Conservation (phyloP, 2,797 vertebrate genomes). For the Sebastes paucispinis region DNA sequence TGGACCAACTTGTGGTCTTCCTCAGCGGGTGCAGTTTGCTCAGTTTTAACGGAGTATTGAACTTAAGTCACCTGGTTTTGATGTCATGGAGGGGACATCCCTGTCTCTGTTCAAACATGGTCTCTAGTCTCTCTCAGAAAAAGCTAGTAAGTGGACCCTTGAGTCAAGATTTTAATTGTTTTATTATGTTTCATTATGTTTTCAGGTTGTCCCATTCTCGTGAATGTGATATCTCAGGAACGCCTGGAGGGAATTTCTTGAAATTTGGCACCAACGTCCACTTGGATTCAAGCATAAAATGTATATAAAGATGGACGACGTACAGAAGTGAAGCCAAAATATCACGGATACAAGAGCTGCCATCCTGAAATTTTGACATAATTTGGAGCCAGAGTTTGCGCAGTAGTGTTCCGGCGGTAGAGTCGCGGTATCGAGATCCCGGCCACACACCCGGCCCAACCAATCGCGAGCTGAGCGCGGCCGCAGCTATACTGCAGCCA, state of each 20-base stretch:
- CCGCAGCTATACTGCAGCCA: too few species aligned
- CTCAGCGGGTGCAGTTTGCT: background rate
- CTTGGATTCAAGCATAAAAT: rapidly evolving
- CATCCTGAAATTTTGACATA: rapidly evolving
- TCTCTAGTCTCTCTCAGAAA: background rate
- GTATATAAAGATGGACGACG: too few species aligned
- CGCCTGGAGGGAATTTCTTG: too few species aligned
- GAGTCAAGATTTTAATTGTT: background rate
- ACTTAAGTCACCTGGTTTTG: background rate
- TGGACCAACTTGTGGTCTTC: background rate
- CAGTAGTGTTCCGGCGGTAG: too few species aligned
- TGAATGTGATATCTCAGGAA: too few species aligned
- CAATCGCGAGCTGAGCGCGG: too few species aligned
- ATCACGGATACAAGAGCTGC: rapidly evolving
- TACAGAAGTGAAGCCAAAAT: too few species aligned
- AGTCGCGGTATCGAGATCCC: too few species aligned
- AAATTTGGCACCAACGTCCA: too few species aligned
- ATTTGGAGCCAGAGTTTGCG: too few species aligned
- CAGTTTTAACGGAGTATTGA: background rate
- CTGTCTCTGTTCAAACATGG: background rate
- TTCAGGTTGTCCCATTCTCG: background rate
- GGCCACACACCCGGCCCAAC: too few species aligned
- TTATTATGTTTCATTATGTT: background rate
- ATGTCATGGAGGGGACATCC: background rate
- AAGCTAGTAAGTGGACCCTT: background rate